Evolutionary conservation across 2,888 invertebrate genomes (phyloP).

Genomic region (Trichacis sp.): DNA sequence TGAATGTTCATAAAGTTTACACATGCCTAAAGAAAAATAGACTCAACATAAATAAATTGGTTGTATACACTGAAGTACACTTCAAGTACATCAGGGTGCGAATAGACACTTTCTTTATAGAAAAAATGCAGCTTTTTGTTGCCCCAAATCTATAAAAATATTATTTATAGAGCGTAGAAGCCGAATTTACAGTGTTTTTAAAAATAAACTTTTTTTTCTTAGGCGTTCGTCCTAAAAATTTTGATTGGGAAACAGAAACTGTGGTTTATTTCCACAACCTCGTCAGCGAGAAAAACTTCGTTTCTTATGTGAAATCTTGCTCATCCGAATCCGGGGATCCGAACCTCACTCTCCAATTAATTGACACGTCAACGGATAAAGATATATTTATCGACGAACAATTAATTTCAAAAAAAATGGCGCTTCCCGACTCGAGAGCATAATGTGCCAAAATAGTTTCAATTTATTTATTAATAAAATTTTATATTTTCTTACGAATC

Average conservation of each 20-base stretch:
- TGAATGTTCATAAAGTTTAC: too few species aligned
- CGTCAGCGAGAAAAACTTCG: conserved; percentile 78
- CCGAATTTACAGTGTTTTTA: not conserved
- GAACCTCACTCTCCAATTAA: conserved; percentile 75
- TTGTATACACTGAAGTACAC: too few species aligned
- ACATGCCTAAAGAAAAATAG: too few species aligned
- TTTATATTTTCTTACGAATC: too few species aligned
- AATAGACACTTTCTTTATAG: too few species aligned
- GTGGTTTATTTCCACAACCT: conserved; percentile 80
- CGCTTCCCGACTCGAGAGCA: not conserved
- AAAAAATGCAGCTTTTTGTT: too few species aligned
- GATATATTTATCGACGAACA: conserved; percentile 78
- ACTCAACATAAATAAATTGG: too few species aligned
- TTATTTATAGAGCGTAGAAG: not conserved
- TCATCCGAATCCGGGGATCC: conserved; percentile 74
- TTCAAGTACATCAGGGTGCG: too few species aligned
- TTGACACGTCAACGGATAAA: conserved; percentile 78
- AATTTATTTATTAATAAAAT: too few species aligned
- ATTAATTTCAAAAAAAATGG: conserved; percentile 69
- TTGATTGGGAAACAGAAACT: conserved; percentile 81
- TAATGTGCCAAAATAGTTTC: too few species aligned
- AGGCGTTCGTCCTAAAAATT: conserved; percentile 73
- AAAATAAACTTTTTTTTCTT: conserved; percentile 12
- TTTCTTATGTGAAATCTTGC: conserved; percentile 76
- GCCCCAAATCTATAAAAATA: too few species aligned